phyloP scores from a whole-genome alignment of 2,797 vertebrate genomes.

The Pangasius mekongensis region DNA sequence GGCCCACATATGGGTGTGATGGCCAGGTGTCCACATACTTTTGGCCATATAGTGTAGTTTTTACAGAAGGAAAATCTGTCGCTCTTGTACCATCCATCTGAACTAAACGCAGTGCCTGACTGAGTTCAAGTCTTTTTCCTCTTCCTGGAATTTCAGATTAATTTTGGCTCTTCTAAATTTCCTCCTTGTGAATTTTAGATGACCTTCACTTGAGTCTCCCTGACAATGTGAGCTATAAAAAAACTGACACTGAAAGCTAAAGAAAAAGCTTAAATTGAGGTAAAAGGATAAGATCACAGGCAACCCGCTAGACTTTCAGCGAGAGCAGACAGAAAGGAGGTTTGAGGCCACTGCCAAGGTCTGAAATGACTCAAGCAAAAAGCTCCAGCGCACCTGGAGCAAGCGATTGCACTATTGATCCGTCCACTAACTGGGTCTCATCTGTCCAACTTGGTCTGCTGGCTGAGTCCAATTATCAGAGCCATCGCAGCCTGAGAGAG shows the following conservation, averaged over 20 bases:
- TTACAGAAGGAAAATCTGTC: neutral
- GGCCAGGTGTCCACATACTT: neutral
- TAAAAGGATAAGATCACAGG: slow-evolving; percentile 29
- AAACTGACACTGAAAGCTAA: slow-evolving; percentile 26
- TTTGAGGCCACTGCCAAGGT: slow-evolving; percentile 37
- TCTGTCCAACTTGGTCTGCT: slow-evolving; percentile 69
- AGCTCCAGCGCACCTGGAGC: slow-evolving; percentile 67
- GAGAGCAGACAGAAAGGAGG: slow-evolving; percentile 26
- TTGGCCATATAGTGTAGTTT: neutral
- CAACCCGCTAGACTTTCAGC: slow-evolving; percentile 26
- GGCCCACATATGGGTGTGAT: neutral
- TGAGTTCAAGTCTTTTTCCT: slow-evolving; percentile 3
- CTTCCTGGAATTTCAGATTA: slow-evolving; percentile 39
- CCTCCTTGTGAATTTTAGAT: slow-evolving; percentile 55
- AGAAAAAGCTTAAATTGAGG: slow-evolving; percentile 32
- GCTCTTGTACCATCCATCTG: neutral
- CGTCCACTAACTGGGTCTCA: slow-evolving; percentile 72
- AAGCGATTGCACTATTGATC: slow-evolving; percentile 75
- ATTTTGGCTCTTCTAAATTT: slow-evolving; percentile 47
- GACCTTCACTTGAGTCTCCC: slow-evolving; percentile 42
- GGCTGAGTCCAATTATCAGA: slow-evolving; percentile 77
- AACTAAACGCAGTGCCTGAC: neutral
- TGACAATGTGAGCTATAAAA: slow-evolving; percentile 39
- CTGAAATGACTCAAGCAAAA: slow-evolving; percentile 62
- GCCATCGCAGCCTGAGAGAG: slow-evolving; percentile 70